Base-by-base conservation (phyloP, 53 echinoderm and acorn worm species). In the Paelopatides confundens region DNA sequence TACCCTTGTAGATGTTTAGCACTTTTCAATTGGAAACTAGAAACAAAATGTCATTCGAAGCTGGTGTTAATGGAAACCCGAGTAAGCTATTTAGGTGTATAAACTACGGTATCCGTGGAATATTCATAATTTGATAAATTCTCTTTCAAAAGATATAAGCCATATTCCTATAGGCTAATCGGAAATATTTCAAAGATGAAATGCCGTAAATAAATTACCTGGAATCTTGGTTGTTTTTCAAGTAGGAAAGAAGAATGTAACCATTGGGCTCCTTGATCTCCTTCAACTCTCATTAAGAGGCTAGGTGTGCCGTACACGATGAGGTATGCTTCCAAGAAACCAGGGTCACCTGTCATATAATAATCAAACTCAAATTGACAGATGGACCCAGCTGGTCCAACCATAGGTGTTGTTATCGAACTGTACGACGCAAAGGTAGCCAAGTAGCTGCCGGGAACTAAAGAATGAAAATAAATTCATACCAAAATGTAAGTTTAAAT, bases 361-460 rank as follows among this genome's bases (percentile, higher is more conserved):
- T 91, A 91, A 47, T 87, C 86, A 81, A 91, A 87, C 48, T 69
- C 47, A 35, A 91, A 58, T 76, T 91, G 91, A 64, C 91, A 91
- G 15, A 87, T 35, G 65, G 91, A 82, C 43, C 91, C 91, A 5
- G 91, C 66, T 7, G 91, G 91, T 1, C 91, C 91, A 0, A 91
- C 8, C 36, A 71, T 62, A 11, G 91, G 91, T 34, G 87, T 91
- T 15, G 66, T 85, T 2, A 71, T 51, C 17, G 87, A 71, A 82
- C 87, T 91, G 65, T 91, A 91, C 26, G 87, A 87, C 18, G 71
- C 82, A 66, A 87, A 87, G 71, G 87, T 91, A 36, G 87, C 87
- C n/a, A 87, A 70, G 76, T 87, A 91, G 77, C 29, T 77, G 3
- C 91, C 91, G 2, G 50, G 48, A 36, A 40, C 91, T 91, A 1